Percentiles rank a stretch among this genome's conserved stretches.
These are phyloP conservation scores for Ctenosaura bakeri DNA, from an alignment of 2,797 vertebrate genomes.

Conservation along the genomic window DNA sequence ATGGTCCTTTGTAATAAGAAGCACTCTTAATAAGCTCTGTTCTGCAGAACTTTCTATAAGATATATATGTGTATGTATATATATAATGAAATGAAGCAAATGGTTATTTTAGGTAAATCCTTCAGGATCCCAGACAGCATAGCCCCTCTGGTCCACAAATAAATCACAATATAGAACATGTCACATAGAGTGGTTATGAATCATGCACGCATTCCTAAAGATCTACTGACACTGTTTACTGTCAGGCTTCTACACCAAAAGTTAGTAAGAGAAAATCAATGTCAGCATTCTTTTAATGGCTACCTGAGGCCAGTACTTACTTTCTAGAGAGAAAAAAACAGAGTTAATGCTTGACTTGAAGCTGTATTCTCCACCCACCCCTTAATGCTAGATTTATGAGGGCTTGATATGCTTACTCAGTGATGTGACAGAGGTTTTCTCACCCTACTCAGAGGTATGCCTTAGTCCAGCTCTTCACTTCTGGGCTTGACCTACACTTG, in stretches of 20 bases:
- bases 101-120: constrained; percentile 1
- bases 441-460: not conserved
- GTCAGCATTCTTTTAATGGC: constrained; percentile 12
- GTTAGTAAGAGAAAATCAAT: constrained; percentile 36
- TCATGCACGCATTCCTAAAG: not conserved
- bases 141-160: not conserved
- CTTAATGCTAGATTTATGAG: not conserved
- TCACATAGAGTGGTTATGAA: not conserved
- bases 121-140: not conserved
- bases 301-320: constrained; percentile 16
- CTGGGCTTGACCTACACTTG: not conserved
- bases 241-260: not conserved
- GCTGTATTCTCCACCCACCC: not conserved
- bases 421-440: not conserved
- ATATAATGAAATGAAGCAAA: not conserved
- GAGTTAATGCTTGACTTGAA: not conserved
- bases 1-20: not conserved
- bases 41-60: not conserved
- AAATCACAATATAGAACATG: not conserved
- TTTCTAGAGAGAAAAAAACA: not conserved
- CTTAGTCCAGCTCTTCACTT: not conserved
- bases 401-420: not conserved
- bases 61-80: not conserved
- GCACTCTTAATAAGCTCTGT: not conserved
- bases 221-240: not conserved